Evolutionary conservation across 2,113 vertebrate species (phyloP).

Genomic region (Dermatemys mawii): DNA sequence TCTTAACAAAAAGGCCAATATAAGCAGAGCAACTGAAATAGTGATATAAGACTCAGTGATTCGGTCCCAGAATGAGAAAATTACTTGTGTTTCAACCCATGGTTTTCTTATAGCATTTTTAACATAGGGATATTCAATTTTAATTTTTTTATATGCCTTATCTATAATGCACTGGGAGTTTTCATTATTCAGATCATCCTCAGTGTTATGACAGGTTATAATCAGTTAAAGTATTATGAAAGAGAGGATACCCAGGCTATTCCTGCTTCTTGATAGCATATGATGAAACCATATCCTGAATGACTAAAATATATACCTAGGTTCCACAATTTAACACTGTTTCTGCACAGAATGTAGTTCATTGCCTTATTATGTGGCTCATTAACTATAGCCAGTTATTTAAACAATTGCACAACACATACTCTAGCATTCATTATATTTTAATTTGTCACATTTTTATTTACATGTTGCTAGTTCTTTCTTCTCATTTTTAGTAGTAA

Average conservation of each 20-base stretch:
- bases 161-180: neutral
- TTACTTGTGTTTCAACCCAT: neutral
- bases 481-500: neutral
- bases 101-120: neutral
- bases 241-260: neutral
- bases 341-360: neutral
- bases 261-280: neutral
- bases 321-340: neutral
- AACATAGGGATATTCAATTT: neutral
- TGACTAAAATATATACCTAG: neutral
- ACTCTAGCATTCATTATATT: neutral
- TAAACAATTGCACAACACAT: neutral
- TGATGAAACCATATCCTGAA: neutral
- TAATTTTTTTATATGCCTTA: neutral
- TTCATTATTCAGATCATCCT: neutral
- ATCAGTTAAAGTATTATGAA: neutral
- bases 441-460: neutral
- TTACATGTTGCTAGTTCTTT: neutral
- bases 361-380: neutral
- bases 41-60: neutral
- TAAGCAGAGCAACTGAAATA: neutral
- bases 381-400: neutral
- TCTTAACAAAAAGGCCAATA: neutral
- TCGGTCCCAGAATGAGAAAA: neutral
- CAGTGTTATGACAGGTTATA: neutral